These are phyloP conservation scores for Danaus chrysippus DNA, from an alignment of 2,888 invertebrate genomes.

Conservation along the genomic window DNA sequence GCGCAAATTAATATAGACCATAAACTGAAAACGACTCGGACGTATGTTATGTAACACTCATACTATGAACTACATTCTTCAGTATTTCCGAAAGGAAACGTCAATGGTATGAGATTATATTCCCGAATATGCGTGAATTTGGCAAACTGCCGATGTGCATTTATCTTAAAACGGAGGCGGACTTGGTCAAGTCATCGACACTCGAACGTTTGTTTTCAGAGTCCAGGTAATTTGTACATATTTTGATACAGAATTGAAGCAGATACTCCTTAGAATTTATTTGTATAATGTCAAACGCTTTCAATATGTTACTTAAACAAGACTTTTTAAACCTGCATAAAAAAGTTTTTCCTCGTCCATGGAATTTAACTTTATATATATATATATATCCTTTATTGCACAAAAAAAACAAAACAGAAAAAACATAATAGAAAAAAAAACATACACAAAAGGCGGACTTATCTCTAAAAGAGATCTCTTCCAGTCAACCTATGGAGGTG, in stretches of 20 bases:
- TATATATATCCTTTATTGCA: too few relatives aligned
- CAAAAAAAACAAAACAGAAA: too few relatives aligned
- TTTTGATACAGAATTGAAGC: constrained; percentile 6
- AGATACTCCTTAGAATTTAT: neutral
- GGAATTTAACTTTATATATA: too few relatives aligned
- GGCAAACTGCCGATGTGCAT: constrained; percentile 39
- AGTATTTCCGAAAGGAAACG: constrained; percentile 14
- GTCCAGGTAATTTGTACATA: constrained; percentile 13
- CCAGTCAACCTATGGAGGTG: too few relatives aligned
- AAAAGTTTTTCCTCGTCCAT: too few relatives aligned
- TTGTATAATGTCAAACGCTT: too few relatives aligned
- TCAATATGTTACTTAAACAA: too few relatives aligned
- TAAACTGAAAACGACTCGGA: neutral
- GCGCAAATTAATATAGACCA: neutral
- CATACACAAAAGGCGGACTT: too few relatives aligned
- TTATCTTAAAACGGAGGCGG: constrained; percentile 15
- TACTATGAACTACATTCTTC: constrained; percentile 9
- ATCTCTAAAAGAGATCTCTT: too few relatives aligned
- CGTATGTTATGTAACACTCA: neutral
- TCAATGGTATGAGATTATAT: constrained; percentile 40
- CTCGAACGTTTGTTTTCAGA: constrained; percentile 17
- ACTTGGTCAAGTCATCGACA: constrained; percentile 13
- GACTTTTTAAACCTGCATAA: too few relatives aligned
- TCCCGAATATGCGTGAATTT: constrained; percentile 41
- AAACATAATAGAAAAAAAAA: too few relatives aligned